A percentile compares a stretch with the other conserved stretches of the same genome.
Evolutionary conservation across 2,888 invertebrate species (phyloP).

Genomic region (Harpalus rufipes): DNA sequence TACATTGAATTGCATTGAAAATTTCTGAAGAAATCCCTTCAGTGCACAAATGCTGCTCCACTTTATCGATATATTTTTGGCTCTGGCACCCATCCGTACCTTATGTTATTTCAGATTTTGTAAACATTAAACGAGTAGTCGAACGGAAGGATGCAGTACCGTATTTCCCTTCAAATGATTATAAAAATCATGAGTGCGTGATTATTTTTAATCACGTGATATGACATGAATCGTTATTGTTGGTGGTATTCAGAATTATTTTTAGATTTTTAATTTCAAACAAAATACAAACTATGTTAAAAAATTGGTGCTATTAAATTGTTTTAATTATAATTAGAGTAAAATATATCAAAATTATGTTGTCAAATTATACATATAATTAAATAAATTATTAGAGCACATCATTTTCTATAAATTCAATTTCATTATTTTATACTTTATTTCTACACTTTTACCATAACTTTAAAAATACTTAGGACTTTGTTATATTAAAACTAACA

Average conservation of each 20-base stretch:
- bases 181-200: neutral
- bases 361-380: too few relatives aligned
- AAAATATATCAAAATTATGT: too few relatives aligned
- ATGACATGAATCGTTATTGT: neutral
- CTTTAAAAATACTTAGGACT: too few relatives aligned
- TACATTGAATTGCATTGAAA: too few relatives aligned
- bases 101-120: conserved; percentile 57
- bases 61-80: conserved; percentile 54
- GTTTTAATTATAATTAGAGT: too few relatives aligned
- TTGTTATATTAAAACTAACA: too few relatives aligned
- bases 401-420: too few relatives aligned
- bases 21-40: too few relatives aligned
- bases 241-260: neutral
- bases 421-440: too few relatives aligned
- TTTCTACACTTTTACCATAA: too few relatives aligned
- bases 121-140: neutral
- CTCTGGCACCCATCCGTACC: conserved; percentile 31
- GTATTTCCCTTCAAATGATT: conserved; percentile 21
- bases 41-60: neutral
- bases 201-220: neutral
- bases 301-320: too few relatives aligned
- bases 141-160: conserved; percentile 10
- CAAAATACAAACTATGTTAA: neutral
- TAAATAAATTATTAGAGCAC: too few relatives aligned
- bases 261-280: conserved; percentile 2